Conservation (phyloP, 1,140 invertebrate genomes). For the Drosophila kepulauana region DNA sequence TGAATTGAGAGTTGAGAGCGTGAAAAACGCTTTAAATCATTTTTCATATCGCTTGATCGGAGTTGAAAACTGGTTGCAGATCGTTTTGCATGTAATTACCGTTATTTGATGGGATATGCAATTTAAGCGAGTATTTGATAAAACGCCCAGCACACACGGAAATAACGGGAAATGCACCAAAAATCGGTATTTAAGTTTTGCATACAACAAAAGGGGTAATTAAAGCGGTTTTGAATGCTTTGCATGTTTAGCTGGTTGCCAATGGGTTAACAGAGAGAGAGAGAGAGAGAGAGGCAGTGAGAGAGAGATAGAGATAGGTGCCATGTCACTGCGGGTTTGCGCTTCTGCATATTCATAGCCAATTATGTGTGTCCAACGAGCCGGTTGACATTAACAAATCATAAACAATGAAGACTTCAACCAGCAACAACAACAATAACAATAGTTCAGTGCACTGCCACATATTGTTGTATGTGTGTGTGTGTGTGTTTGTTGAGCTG, state of each 20-base stretch:
- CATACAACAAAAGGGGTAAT: too few relatives aligned
- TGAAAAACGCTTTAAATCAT: not conserved
- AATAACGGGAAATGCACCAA: not conserved
- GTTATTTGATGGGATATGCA: not conserved
- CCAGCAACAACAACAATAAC: constrained; percentile 43
- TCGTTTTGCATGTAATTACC: not conserved
- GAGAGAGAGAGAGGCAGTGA: too few relatives aligned
- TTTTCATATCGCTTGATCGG: not conserved
- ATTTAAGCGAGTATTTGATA: not conserved
- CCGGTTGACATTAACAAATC: constrained; percentile 56
- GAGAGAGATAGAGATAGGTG: not conserved
- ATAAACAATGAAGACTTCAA: constrained; percentile 60
- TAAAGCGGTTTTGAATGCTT: too few relatives aligned
- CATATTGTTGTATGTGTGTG: constrained; percentile 1
- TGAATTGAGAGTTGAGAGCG: too few relatives aligned
- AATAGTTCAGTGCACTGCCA: constrained; percentile 75
- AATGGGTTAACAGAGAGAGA: constrained; percentile 52
- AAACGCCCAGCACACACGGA: not conserved
- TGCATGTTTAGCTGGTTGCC: not conserved
- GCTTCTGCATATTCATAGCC: constrained; percentile 34
- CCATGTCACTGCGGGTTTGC: constrained; percentile 20
- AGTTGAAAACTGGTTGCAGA: not conserved
- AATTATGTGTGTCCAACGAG: constrained; percentile 57
- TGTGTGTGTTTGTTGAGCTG: constrained; percentile 7
- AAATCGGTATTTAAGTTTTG: not conserved